Conservation (phyloP, 2,113 vertebrate genomes). For the Rhinopithecus roxellana region DNA sequence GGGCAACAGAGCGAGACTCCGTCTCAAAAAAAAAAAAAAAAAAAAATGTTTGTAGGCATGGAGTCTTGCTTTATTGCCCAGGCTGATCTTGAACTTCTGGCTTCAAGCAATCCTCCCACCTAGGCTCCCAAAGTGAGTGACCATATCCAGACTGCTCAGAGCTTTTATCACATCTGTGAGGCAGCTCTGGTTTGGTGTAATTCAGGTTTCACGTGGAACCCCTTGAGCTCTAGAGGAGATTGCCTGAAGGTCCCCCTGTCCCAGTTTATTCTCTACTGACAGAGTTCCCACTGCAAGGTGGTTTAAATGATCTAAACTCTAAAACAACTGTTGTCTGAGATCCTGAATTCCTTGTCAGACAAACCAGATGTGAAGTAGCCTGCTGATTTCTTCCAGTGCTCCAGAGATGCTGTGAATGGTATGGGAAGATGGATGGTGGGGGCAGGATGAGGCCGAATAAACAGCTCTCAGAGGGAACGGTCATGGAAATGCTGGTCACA, state of each 20-base stretch:
- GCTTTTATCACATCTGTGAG: background rate
- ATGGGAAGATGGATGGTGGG: accelerated
- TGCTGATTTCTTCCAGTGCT: background rate
- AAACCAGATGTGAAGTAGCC: background rate
- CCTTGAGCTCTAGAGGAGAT: background rate
- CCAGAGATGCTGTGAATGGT: too few species aligned
- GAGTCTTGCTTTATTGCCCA: background rate
- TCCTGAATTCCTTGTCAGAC: background rate
- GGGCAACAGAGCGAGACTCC: too few species aligned
- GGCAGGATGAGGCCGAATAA: too few species aligned
- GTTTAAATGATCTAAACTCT: background rate
- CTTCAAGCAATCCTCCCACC: background rate
- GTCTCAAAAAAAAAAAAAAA: too few species aligned
- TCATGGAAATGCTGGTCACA: too few species aligned
- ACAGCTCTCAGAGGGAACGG: accelerated
- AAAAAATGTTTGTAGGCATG: background rate
- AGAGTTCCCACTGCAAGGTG: background rate
- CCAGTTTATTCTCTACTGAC: background rate
- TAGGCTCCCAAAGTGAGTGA: background rate
- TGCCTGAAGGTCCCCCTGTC: background rate
- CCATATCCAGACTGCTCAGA: background rate
- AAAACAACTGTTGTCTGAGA: background rate
- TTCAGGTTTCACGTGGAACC: background rate
- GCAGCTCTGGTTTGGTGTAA: background rate
- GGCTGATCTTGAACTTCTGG: background rate